Evolutionary conservation across 2,888 invertebrate species (phyloP).

Genomic region (Drosophila niveifrons): DNA sequence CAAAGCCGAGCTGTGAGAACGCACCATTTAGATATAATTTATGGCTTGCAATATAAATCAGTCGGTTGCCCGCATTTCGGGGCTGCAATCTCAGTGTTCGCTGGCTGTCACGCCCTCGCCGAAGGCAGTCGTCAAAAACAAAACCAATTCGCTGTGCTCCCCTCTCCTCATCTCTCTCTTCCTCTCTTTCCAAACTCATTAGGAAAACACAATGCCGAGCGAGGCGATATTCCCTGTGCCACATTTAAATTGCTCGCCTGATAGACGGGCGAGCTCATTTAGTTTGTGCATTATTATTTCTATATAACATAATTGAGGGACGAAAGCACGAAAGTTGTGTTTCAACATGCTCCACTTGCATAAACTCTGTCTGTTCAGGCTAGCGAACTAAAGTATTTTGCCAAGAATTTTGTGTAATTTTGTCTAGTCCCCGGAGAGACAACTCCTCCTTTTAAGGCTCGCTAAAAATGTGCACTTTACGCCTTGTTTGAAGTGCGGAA

Average conservation of each 20-base stretch:
- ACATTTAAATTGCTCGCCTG: conserved; percentile 53
- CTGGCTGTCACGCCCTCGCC: conserved; percentile 59
- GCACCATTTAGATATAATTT: conserved; percentile 75
- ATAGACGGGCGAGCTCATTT: conserved; percentile 38
- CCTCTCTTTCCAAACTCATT: conserved; percentile 57
- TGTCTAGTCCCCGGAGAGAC: conserved; percentile 7
- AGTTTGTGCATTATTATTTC: conserved; percentile 24
- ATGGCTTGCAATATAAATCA: conserved; percentile 69
- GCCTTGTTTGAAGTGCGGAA: conserved; percentile 43
- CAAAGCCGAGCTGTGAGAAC: conserved; percentile 33
- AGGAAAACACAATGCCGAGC: conserved; percentile 55
- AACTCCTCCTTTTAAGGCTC: background rate
- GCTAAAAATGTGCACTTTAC: conserved; percentile 60
- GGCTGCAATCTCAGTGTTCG: conserved; percentile 57
- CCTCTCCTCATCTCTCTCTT: background rate
- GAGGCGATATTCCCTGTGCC: conserved; percentile 44
- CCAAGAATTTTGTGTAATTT: conserved; percentile 48
- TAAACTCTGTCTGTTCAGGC: background rate
- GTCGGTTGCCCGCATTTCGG: conserved; percentile 52
- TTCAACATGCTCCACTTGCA: background rate
- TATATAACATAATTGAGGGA: conserved; percentile 8
- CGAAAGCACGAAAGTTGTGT: background rate
- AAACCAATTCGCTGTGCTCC: conserved; percentile 58
- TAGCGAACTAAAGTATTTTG: conserved; percentile 43
- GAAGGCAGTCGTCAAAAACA: conserved; percentile 66